Evolutionary conservation across 2,888 invertebrate genomes (phyloP), one percentile per base, ranked within the genome.

Genomic region (Machimus rusticus): DNA sequence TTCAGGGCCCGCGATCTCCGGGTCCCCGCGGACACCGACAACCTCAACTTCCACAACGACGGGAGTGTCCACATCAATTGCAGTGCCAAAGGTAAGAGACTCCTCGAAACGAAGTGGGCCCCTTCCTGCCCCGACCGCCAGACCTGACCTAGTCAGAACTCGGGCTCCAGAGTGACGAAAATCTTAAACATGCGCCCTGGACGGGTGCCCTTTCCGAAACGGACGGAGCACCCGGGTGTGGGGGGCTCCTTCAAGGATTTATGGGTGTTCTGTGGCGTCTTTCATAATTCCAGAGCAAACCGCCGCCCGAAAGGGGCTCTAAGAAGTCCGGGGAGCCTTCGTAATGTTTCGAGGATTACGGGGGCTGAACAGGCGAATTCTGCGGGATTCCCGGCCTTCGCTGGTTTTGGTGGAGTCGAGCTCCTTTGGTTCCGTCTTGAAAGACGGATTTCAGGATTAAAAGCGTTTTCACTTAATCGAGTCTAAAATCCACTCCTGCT

Each of bases 1-100:
- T 55, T 88, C 74, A 51, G 39, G n/a, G 78, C 78, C 5, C 28
- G 57, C 19, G 55, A 79, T 66, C 43, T 86, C 23, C 39, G 91
- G 86, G 89, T 92, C 87, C 93, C 93, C 46, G 90, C 90, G 16
- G 89, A 89, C 12, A 93, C 94, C 39, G 93, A 95, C 76, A 95
- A 97, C 92, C 94, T 98, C 90, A 94, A 95, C 90, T 93, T 98
- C 90, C 97, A 97, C 92, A 95, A 95, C 90, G 97, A 98, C 92
- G 98, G 98, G 87, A 94, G 94, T 89, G 95, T 97, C 37, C 96
- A 97, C 91, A 89, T 90, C 55, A 89, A 79, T 79, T 88, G 85
- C 46, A 88, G 79, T 55, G 87, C 88, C 57, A 89, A 89, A 87
- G 88, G 90, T 90, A 88, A 90, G 39, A 39, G 12, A 39, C 19